Base-by-base conservation (phyloP, 2,888 invertebrate genomes). In the Strigamia transsilvanica region DNA sequence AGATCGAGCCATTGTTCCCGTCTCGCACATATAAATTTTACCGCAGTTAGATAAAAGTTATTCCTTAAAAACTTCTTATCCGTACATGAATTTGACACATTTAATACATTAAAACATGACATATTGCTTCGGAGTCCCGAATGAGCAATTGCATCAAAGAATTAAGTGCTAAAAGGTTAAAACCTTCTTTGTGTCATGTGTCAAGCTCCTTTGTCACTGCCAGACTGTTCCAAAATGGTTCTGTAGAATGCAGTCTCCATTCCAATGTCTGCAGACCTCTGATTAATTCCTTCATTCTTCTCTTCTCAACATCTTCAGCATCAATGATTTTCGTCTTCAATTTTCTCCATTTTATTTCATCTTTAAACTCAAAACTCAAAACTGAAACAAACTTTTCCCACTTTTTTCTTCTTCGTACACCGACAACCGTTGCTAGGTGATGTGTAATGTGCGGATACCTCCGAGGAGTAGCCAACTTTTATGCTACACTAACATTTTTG, bases 61-160 rank as follows among this genome's bases (percentile, higher is more conserved):
- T 38, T 38, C 38, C 10, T 38, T 9, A 38, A 38, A 46, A 46
- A 46, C 46, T 12, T 46, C 46, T 46, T 46, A 46, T 46, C 46
- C 46, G 12, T 15, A 9, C 4, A 46, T 15, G n/a, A 13, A 13
- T 46, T 12, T 46, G 15, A 46, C 46, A 42, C 42, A 42, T 42
- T 46, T 13, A 46, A 46, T 46, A n/a, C 46, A 46, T 46, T 46
- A 46, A 46, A 46, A 46, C 12, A 15, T 46, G 46, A 15, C 46
- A 46, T 46, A 46, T 46, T 46, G 13, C 46, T 46, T 12, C 46
- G 15, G n/a, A 46, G 15, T 46, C 46, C 15, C 46, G 15, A 46
- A 46, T 46, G 46, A 46, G 46, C 46, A 46, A 46, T 46, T n/a
- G 46, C 46, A 46, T 46, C 46, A 46, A 46, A 46, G 46, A 46